Percentiles rank a stretch among this genome's conserved stretches.
Evolutionary conservation across 2,888 invertebrate genomes (phyloP).

Genomic region (Temnothorax ravouxi): DNA sequence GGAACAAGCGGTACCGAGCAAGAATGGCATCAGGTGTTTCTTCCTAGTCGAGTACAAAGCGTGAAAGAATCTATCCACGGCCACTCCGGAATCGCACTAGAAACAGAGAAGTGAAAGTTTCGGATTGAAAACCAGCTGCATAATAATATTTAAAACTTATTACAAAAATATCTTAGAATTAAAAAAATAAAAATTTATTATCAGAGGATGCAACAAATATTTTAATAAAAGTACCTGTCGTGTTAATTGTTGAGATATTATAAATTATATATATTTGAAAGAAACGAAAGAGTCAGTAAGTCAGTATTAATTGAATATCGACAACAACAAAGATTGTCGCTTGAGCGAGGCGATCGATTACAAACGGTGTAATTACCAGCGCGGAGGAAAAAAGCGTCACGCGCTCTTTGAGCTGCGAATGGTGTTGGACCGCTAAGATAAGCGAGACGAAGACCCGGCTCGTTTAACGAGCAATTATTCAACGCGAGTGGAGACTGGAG

Average conservation of each 20-base stretch:
- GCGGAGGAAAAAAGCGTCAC: slow-evolving; percentile 74
- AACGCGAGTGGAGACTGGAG: slow-evolving; percentile 56
- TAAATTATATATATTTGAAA: neutral
- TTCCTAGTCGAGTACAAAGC: slow-evolving; percentile 94
- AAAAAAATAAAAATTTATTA: neutral
- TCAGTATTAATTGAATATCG: slow-evolving; percentile 8
- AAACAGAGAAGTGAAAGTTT: slow-evolving; percentile 74
- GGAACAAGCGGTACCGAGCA: slow-evolving; percentile 96
- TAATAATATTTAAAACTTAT: neutral
- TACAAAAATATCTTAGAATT: neutral
- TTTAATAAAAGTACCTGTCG: neutral
- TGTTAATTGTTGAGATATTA: neutral
- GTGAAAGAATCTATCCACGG: slow-evolving; percentile 96
- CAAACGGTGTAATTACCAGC: neutral
- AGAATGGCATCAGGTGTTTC: slow-evolving; percentile 91
- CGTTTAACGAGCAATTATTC: slow-evolving; percentile 77
- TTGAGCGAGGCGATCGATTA: neutral
- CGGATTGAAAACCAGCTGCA: neutral
- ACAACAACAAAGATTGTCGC: neutral
- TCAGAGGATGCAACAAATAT: neutral
- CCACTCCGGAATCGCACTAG: slow-evolving; percentile 97
- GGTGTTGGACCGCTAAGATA: slow-evolving; percentile 26
- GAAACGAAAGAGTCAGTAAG: neutral
- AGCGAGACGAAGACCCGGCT: slow-evolving; percentile 50
- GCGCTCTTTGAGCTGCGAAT: slow-evolving; percentile 7